These are phyloP conservation scores for Orchesella flavescens DNA, from an alignment of 2,888 invertebrate species.

Conservation along the genomic window DNA sequence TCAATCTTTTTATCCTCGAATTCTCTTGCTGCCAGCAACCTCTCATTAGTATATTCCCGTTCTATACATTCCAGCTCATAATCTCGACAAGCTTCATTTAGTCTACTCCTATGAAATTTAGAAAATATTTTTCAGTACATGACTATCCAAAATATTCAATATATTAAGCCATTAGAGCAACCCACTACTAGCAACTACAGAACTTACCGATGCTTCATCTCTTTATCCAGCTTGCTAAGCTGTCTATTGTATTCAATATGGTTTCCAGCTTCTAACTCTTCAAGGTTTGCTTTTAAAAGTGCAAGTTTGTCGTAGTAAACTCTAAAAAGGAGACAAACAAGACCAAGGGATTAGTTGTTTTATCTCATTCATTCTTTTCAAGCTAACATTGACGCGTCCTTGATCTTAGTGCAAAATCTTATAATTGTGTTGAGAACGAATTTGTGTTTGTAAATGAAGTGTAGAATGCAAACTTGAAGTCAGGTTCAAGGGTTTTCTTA, in stretches of 20 bases:
- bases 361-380: no score
- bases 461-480: not conserved
- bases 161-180: no score
- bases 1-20: constrained; percentile 96
- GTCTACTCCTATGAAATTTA: constrained; percentile 76
- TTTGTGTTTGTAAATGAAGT: no score
- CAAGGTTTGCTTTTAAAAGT: constrained; percentile 85
- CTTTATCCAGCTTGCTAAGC: constrained; percentile 46
- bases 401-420: no score
- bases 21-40: constrained; percentile 90
- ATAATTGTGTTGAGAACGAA: no score
- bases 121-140: constrained; percentile 69
- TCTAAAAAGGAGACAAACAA: constrained; percentile 76
- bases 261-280: constrained; percentile 88
- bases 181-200: no score
- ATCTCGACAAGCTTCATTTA: constrained; percentile 85
- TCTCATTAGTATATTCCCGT: constrained; percentile 89
- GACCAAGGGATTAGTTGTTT: constrained; percentile 23
- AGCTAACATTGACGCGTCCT: no score
- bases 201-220: constrained; percentile 40
- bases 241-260: constrained; percentile 81
- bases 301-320: constrained; percentile 93
- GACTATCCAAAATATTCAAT: constrained; percentile 74
- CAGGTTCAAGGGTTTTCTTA: constrained; percentile 75
- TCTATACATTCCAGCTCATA: constrained; percentile 91